A percentile compares a stretch with the other conserved stretches of the same genome.
phyloP scores from a whole-genome alignment of 2,113 vertebrate genomes.

The Corythaeola cristata region DNA sequence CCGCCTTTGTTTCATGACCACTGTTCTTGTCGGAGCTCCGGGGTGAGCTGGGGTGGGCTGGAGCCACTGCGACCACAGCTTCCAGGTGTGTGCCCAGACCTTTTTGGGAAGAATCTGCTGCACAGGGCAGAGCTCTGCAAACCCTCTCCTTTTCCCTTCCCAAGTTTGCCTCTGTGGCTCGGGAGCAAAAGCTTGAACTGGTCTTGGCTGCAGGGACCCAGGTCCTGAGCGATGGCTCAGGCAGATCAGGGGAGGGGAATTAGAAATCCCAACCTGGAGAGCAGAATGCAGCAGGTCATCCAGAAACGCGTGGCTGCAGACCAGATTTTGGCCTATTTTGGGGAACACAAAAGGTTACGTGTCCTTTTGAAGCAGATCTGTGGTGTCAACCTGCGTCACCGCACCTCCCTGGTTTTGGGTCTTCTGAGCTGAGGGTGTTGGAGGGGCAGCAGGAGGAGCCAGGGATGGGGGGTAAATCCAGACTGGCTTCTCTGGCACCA shows the following conservation, averaged over 20 bases:
- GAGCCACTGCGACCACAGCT: background rate
- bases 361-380: fast-evolving
- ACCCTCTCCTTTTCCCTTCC: background rate
- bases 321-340: background rate
- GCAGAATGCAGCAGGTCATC: background rate
- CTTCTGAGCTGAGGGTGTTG: background rate
- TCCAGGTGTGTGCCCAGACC: fast-evolving
- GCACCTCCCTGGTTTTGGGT: fast-evolving
- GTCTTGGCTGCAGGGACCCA: fast-evolving
- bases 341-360: background rate
- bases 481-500: background rate
- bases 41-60: background rate
- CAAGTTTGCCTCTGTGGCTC: fast-evolving
- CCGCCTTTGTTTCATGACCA: fast-evolving
- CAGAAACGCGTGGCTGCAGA: fast-evolving
- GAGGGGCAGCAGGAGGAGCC: background rate
- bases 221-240: background rate
- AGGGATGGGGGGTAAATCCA: background rate
- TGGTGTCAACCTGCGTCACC: background rate
- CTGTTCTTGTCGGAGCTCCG: fast-evolving
- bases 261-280: background rate
- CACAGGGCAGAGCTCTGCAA: background rate
- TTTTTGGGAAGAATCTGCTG: background rate
- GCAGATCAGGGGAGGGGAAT: background rate
- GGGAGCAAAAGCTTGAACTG: background rate